Evolutionary conservation across 64 coral and sea anemone genomes (phyloP), one percentile per base, ranked within the genome.

Genomic region (Cladopsammia gracilis): DNA sequence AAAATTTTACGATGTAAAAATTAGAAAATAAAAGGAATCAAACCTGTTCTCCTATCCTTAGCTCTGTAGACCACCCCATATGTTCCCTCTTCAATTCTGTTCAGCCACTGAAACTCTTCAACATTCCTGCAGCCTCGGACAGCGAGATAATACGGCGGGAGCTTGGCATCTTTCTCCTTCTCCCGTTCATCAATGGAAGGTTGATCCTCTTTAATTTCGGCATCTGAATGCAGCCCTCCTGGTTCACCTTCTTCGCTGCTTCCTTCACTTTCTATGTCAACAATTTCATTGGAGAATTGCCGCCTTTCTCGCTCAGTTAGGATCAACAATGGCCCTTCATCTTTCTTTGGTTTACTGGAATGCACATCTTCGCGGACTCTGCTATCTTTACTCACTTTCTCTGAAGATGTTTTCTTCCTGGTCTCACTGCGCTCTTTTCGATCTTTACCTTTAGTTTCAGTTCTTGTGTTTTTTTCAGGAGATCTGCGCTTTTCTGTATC

Each of bases 91-190:
- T 98, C 96, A 89, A 98, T 98, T 71, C 96, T 89, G 61, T 98
- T 98, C 9, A 98, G 68, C 96, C 96, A 98, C 43, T 96, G 93
- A 84, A 98, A 98, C 56, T 98, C 96, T 53, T 98, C 96, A 3
- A 98, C 96, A 87, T 95, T 98, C n/a, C 96, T 92, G 51, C 96
- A 98, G 57, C 96, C 96, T 57, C 76, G 91, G n/a, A 98, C 95
- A 15, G 93, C 96, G 1, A 93, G 96, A n/a, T 96, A 72, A 79
- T 98, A 98, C 18, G 79, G 76, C 20, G 96, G 96, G 3, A 96
- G 49, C 54, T 83, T 90, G 4, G 87, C 74, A 53, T 25, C 52
- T 50, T 84, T 58, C 3, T 26, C 62, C 44, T 94, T 74, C 34
- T 82, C 92, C 16, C 90, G 73, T 45, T 79, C 88, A n/a, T 80